These are phyloP conservation scores for Gnathonemus echidnorhynchus DNA, from an alignment of 2,113 vertebrate species.

Conservation along the genomic window DNA sequence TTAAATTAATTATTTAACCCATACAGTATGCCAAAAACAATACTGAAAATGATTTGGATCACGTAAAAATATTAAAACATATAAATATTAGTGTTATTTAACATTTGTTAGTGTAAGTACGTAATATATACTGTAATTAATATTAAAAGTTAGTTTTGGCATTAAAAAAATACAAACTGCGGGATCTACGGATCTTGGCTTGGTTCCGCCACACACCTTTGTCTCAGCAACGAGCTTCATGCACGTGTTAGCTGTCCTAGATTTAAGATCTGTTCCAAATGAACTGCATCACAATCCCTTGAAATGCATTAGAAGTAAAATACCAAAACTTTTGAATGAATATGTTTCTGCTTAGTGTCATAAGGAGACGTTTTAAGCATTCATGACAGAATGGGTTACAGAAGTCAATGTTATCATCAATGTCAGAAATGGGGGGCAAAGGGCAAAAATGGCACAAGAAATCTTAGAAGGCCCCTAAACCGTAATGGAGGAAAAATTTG, in stretches of 20 bases:
- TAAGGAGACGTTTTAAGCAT: background rate
- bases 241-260: background rate
- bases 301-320: background rate
- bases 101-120: background rate
- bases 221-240: background rate
- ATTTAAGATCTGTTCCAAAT: background rate
- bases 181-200: background rate
- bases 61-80: background rate
- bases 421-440: background rate
- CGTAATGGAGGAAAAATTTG: background rate
- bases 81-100: background rate
- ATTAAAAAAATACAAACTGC: too few species aligned
- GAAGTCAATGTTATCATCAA: background rate
- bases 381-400: background rate
- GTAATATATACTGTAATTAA: background rate
- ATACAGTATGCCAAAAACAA: background rate
- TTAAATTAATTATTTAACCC: background rate
- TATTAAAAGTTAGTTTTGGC: background rate
- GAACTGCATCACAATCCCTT: background rate
- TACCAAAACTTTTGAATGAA: background rate
- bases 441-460: background rate
- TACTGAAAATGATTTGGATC: background rate
- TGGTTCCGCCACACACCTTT: background rate
- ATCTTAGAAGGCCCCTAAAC: background rate
- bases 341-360: background rate